A percentile compares a stretch with the other conserved stretches of the same genome.
These are phyloP conservation scores for Anniella stebbinsi DNA, from an alignment of 2,797 vertebrate genomes.

Conservation along the genomic window DNA sequence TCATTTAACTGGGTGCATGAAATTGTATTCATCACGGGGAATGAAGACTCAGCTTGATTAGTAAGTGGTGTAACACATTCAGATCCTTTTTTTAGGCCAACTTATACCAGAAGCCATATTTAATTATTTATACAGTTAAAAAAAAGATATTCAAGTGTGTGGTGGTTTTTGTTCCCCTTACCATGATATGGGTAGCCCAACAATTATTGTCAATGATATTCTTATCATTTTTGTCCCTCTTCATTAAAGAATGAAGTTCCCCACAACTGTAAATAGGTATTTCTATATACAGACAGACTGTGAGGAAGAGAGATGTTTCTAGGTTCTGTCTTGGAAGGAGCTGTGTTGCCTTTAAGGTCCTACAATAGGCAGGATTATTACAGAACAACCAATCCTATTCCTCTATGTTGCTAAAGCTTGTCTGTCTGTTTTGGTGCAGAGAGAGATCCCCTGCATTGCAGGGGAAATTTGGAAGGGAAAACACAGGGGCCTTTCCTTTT, in stretches of 20 bases:
- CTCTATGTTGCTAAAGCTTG: not conserved
- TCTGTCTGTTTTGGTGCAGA: not conserved
- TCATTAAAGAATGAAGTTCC: not conserved
- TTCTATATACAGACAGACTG: not conserved
- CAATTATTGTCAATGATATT: not conserved
- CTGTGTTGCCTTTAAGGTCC: not conserved
- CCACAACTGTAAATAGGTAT: not conserved
- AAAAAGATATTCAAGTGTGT: not conserved
- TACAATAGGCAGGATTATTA: not conserved
- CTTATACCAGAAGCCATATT: slow-evolving; percentile 40
- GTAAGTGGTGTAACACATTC: slow-evolving; percentile 27
- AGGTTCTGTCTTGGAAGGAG: not conserved
- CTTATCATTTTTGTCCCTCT: not conserved
- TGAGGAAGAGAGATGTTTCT: not conserved
- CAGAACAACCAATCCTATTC: not conserved
- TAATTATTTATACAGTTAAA: slow-evolving; percentile 29
- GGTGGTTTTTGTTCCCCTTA: not conserved
- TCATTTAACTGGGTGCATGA: slow-evolving; percentile 50
- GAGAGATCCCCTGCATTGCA: not conserved
- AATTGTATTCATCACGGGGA: slow-evolving; percentile 29
- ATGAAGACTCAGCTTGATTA: slow-evolving; percentile 47
- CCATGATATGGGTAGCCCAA: not conserved
- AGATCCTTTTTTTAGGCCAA: slow-evolving; percentile 30
- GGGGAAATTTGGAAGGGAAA: not conserved
- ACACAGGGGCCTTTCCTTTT: not conserved